phyloP scores from a whole-genome alignment of 2,888 invertebrate species.

The Schizotus pectinicornis region DNA sequence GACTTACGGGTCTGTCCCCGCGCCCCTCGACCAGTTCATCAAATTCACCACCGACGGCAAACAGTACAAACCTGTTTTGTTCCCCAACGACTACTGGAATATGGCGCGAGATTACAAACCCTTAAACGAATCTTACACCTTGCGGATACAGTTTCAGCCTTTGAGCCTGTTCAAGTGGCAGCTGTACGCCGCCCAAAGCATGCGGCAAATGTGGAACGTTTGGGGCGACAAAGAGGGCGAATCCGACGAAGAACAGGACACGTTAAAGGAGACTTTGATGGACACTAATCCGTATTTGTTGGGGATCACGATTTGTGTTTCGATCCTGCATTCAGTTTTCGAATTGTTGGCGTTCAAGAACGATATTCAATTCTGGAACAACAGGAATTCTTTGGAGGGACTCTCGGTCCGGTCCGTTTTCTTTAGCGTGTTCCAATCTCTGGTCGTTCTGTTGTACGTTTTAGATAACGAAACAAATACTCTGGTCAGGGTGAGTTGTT shows the following conservation, averaged over 20 bases:
- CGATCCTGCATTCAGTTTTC: conserved; percentile 95
- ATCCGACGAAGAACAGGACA: conserved; percentile 86
- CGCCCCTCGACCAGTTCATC: conserved; percentile 91
- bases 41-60: conserved; percentile 85
- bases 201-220: conserved; percentile 84
- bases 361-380: conserved; percentile 99
- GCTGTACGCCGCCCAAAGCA: conserved; percentile 94
- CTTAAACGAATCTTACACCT: conserved; percentile 77
- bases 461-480: conserved; percentile 98
- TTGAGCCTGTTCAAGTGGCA: conserved; percentile 98
- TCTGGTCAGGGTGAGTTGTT: conserved; percentile 92
- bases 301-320: conserved; percentile 88
- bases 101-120: conserved; percentile 93
- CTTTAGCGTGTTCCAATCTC: conserved; percentile 96
- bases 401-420: conserved; percentile 97
- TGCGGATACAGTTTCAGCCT: conserved; percentile 84
- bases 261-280: conserved; percentile 89
- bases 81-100: conserved; percentile 99
- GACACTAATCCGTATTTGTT: conserved; percentile 97
- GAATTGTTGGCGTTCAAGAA: conserved; percentile 99
- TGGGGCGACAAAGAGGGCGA: conserved; percentile 78
- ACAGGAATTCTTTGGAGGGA: conserved; percentile 94
- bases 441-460: conserved; percentile 94
- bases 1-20: conserved; percentile 88
- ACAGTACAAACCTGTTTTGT: conserved; percentile 92